These are phyloP conservation scores for Eupithecia subumbrata DNA, from an alignment of 2,888 invertebrate species.

Conservation along the genomic window DNA sequence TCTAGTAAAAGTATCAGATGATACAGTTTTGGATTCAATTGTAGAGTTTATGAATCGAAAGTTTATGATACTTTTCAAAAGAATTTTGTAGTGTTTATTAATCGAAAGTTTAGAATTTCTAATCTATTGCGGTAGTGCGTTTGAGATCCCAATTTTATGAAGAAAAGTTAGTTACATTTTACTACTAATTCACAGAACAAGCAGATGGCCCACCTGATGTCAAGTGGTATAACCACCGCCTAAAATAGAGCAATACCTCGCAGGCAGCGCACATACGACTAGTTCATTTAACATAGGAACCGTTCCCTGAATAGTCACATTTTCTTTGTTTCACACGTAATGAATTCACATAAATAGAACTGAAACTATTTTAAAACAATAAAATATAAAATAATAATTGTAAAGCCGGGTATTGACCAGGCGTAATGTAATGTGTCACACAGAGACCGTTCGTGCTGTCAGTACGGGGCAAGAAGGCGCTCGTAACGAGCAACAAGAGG, in stretches of 20 bases:
- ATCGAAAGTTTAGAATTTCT: conserved; percentile 4
- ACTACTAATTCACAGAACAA: not conserved
- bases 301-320: not conserved
- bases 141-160: not conserved
- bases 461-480: no score
- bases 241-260: not conserved
- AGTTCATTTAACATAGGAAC: not conserved
- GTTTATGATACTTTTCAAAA: conserved; percentile 1
- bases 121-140: not conserved
- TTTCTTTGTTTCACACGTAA: not conserved
- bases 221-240: not conserved
- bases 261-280: not conserved
- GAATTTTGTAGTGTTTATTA: not conserved
- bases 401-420: no score
- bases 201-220: not conserved
- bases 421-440: no score
- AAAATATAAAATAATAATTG: not conserved
- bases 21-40: not conserved
- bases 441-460: no score
- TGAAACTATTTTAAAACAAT: not conserved
- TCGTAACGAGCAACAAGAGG: no score
- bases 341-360: not conserved
- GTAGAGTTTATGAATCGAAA: not conserved
- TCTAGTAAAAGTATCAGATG: conserved; percentile 3
- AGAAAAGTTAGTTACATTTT: conserved; percentile 12